Evolutionary conservation across 2,888 invertebrate genomes (phyloP).

Genomic region (Eupithecia inturbata): DNA sequence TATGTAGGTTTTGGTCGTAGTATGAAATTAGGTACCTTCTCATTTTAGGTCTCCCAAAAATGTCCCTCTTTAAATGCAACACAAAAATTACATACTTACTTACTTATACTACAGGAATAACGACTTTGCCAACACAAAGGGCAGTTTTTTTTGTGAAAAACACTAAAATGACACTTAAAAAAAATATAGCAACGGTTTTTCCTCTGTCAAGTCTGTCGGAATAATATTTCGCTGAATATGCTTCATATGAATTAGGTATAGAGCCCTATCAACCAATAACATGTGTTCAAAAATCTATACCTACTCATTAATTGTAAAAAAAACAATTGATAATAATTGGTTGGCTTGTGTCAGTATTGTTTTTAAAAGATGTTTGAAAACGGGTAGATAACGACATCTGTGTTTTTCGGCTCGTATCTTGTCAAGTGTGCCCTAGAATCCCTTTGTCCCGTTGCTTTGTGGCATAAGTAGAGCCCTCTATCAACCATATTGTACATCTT

Average conservation of each 20-base stretch:
- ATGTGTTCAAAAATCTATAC: background rate
- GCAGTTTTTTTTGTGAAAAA: background rate
- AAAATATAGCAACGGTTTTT: background rate
- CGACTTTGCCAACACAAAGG: background rate
- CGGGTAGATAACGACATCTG: slow-evolving; percentile 45
- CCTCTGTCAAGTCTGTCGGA: background rate
- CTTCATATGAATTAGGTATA: background rate
- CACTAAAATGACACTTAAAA: background rate
- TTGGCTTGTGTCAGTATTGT: background rate
- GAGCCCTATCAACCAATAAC: background rate
- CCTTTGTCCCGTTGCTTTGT: background rate
- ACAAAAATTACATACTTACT: no score
- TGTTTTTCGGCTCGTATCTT: slow-evolving; percentile 24
- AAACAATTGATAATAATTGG: background rate
- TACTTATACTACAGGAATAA: background rate
- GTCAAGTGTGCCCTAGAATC: slow-evolving; percentile 9
- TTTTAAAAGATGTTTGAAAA: background rate
- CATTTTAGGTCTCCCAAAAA: slow-evolving; percentile 6
- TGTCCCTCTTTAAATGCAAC: background rate
- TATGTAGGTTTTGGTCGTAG: slow-evolving; percentile 77
- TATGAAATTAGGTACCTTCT: slow-evolving; percentile 56
- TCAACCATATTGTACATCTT: slow-evolving; percentile 2
- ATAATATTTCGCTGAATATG: background rate
- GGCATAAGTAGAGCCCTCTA: slow-evolving; percentile 23
- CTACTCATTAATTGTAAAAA: background rate